Base-by-base conservation (phyloP, 2,113 vertebrate species). In the Lycaon pictus region DNA sequence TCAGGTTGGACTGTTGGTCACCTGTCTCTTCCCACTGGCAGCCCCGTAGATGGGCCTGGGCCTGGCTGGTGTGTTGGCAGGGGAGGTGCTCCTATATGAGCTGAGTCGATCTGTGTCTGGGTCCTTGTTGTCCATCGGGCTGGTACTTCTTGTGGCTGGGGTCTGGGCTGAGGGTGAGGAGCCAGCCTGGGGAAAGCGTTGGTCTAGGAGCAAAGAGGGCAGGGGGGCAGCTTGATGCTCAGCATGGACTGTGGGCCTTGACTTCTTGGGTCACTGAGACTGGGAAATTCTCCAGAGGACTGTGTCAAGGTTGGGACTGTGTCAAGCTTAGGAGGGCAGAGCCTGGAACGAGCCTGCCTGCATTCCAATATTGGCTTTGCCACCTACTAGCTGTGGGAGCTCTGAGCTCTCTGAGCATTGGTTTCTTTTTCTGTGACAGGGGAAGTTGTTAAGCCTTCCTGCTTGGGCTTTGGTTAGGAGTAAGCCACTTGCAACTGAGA, bases 201-300 rank as follows among this genome's bases (percentile, higher is more conserved):
- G 11, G 58, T 22, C 62, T 7, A 8, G 27, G n/a, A 81, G 63
- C 27, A 23, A 35, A n/a, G 81, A 37, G 43, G 71, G 10, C 5
- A 2, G 55, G 32, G 27, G n/a, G 37, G 63, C 3, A 27, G 67
- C 43, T 35, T 35, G 51, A 32, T 35, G 51, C 56, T 32, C 53
- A 1, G 27, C 0, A 22, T 43, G 19, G 20, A 5, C 76, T 1
- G 0, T 0, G 69, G 15, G 27, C 20, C 72, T 37, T 6, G 10
- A 53, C 15, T 20, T 35, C 43, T 60, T 20, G 5, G 9, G 10
- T 13, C 9, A 0, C n/a, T 8, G 76, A 74, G 23, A 11, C 0
- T 2, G 22, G 4, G 19, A 25, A 1, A 32, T 6, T 72, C 77
- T n/a, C 51, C 15, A 3, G 48, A 20, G 7, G 1, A 1, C 1